Percentiles rank a stretch among this genome's conserved stretches.
These are phyloP conservation scores for Leptinotarsa undecemlineata DNA, from an alignment of 1,140 invertebrate genomes.

Conservation along the genomic window DNA sequence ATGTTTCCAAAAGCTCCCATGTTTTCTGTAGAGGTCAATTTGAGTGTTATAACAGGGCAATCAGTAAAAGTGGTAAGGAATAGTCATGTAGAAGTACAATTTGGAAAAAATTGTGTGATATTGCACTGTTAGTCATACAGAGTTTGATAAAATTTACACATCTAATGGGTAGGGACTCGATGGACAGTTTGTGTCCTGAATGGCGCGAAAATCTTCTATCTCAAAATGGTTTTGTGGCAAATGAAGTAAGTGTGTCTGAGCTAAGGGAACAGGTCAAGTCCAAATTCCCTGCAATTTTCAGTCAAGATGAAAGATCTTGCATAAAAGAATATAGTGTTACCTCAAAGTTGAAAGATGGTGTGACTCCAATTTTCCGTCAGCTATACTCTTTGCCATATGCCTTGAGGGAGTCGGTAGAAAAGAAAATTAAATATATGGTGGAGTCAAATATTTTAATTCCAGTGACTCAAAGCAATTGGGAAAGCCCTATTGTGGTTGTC, in stretches of 20 bases:
- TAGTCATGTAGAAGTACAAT: neutral
- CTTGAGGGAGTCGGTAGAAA: neutral
- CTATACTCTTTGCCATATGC: neutral
- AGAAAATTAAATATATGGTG: neutral
- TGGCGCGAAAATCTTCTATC: neutral
- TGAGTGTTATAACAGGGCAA: neutral
- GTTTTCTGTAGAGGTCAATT: neutral
- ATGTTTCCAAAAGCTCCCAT: neutral
- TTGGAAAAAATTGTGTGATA: neutral
- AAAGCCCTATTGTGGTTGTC: conserved; percentile 54
- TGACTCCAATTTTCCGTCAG: neutral
- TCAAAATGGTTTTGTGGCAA: neutral
- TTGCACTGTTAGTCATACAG: neutral
- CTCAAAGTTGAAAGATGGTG: neutral
- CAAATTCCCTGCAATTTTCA: neutral
- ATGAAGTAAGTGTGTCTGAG: neutral
- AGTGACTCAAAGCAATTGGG: conserved; percentile 32
- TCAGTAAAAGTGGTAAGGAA: neutral
- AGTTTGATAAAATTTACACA: neutral
- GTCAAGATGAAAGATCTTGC: neutral
- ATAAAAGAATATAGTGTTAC: neutral
- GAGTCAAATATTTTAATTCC: neutral
- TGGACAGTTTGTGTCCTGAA: neutral
- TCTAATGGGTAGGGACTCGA: neutral
- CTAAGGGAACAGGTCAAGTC: neutral